phyloP scores from a whole-genome alignment of 2,113 vertebrate species.

The Syrmaticus mikado region DNA sequence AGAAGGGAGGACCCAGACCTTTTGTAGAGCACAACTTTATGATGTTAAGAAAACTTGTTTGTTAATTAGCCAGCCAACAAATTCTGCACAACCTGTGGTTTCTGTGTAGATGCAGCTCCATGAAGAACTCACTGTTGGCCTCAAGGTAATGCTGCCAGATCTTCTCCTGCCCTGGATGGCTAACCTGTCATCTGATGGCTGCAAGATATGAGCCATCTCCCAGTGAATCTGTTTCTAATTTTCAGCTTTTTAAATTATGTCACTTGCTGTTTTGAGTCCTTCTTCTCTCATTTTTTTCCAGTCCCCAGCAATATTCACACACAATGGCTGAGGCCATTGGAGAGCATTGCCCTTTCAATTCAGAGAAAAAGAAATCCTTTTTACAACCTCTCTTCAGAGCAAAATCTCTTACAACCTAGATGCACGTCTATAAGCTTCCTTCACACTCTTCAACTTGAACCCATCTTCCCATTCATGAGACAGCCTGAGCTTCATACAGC shows the following conservation, averaged over 20 bases:
- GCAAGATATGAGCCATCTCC: background rate
- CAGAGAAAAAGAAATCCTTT: background rate
- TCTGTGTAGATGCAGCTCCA: background rate
- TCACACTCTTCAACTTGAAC: background rate
- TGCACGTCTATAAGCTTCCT: background rate
- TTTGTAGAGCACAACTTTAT: background rate
- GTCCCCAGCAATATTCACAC: background rate
- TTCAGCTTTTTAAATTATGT: background rate
- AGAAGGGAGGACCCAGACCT: fast-evolving
- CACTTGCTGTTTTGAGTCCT: background rate
- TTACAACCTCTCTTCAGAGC: background rate
- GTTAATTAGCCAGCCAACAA: background rate
- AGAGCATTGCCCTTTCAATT: background rate
- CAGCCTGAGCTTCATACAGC: background rate
- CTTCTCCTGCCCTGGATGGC: no score
- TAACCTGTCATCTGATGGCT: background rate
- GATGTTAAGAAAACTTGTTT: background rate
- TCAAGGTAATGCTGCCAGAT: no score
- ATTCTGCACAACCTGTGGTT: background rate
- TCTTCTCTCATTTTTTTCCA: background rate
- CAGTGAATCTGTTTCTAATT: background rate
- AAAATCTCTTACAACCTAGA: background rate
- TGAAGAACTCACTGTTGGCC: background rate
- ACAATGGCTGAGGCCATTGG: background rate
- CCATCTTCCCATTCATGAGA: background rate